Evolutionary conservation across 2,797 vertebrate species (phyloP).

Genomic region (Poecile montanus): DNA sequence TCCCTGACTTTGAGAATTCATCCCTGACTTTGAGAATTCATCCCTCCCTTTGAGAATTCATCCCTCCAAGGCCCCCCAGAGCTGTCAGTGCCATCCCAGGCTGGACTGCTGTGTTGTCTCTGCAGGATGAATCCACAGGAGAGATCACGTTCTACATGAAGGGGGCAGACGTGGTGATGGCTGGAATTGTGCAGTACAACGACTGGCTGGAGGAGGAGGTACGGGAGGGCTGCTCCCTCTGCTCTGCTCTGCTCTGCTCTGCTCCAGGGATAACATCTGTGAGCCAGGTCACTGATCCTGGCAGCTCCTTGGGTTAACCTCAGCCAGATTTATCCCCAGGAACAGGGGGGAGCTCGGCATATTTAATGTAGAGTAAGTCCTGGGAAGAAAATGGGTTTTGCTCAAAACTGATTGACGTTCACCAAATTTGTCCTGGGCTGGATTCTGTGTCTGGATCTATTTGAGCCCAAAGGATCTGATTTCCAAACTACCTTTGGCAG

Average conservation of each 20-base stretch:
- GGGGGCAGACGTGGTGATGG: conserved; percentile 95
- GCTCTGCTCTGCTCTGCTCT: no score
- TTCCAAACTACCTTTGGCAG: neutral
- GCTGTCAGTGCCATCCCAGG: neutral
- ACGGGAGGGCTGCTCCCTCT: neutral
- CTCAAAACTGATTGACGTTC: neutral
- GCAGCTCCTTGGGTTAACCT: neutral
- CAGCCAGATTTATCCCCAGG: neutral
- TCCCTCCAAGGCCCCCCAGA: neutral
- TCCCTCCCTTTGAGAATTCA: no score
- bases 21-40: neutral
- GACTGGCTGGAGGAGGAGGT: conserved; percentile 99
- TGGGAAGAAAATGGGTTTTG: neutral
- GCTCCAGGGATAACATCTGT: neutral
- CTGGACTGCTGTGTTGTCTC: neutral
- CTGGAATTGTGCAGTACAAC: conserved; percentile 96
- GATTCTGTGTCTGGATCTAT: neutral
- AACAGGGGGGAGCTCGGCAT: accelerated
- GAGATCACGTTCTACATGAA: conserved; percentile 99
- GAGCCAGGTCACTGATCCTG: neutral
- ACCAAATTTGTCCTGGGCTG: neutral
- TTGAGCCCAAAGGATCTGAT: neutral
- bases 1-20: neutral
- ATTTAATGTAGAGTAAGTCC: neutral
- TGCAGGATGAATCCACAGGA: conserved; percentile 92